Evolutionary conservation across 92 coral and sea anemone genomes (phyloP).

Genomic region (Actinostola sp.): DNA sequence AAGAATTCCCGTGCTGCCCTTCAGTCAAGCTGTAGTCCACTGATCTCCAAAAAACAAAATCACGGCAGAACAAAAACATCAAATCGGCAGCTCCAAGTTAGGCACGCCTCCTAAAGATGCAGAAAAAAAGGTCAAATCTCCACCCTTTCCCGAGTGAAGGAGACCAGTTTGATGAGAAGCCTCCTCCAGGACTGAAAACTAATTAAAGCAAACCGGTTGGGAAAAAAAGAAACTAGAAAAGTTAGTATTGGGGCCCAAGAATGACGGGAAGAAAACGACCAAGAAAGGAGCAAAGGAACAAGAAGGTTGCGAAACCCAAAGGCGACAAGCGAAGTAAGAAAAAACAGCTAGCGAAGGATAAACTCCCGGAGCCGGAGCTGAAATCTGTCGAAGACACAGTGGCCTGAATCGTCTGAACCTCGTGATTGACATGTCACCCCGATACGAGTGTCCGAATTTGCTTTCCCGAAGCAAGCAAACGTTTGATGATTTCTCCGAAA

Average conservation of each 20-base stretch:
- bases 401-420: constrained; percentile 22
- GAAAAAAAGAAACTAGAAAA: constrained; percentile 33
- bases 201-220: constrained; percentile 26
- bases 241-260: constrained; percentile 50
- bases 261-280: constrained; percentile 10
- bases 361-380: constrained; percentile 6
- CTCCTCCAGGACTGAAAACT: constrained; percentile 67
- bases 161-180: constrained; percentile 69
- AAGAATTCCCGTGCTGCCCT: constrained; percentile 77
- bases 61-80: constrained; percentile 20
- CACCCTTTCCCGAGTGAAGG: constrained; percentile 81
- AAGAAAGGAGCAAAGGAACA: constrained; percentile 23
- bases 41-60: constrained; percentile 54
- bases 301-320: constrained; percentile 16
- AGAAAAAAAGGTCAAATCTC: constrained; percentile 40
- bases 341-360: constrained; percentile 12
- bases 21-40: constrained; percentile 70
- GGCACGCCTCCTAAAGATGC: constrained; percentile 15
- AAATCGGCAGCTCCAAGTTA: not conserved
- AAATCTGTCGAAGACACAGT: constrained; percentile 14
- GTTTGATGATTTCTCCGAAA: constrained; percentile 43
- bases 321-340: constrained; percentile 26
- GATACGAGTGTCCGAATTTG: constrained; percentile 63
- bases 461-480: constrained; percentile 96
- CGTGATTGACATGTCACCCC: constrained; percentile 34